Evolutionary conservation across 2,113 vertebrate genomes (phyloP).

Genomic region (Capreolus pygargus): DNA sequence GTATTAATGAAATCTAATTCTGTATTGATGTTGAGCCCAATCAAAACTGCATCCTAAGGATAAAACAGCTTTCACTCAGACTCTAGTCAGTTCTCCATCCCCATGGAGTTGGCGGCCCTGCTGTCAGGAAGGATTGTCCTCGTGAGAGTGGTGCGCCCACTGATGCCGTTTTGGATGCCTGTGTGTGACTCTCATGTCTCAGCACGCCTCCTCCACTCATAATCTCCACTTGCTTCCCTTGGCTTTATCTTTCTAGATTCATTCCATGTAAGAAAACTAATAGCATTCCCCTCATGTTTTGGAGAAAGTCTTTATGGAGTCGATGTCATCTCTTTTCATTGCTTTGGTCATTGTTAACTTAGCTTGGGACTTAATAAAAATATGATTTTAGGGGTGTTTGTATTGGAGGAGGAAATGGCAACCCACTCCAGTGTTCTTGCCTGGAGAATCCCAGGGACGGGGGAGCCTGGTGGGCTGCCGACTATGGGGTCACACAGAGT

Average conservation of each 20-base stretch:
- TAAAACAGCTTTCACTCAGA: not conserved
- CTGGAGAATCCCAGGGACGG: too few species aligned
- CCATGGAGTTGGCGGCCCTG: not conserved
- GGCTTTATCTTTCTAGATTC: not conserved
- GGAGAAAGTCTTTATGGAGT: not conserved
- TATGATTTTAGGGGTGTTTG: not conserved
- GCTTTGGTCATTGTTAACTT: not conserved
- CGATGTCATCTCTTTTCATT: not conserved
- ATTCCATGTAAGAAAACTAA: not conserved
- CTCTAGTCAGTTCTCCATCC: rapidly evolving
- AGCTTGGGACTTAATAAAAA: not conserved
- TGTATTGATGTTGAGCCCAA: not conserved
- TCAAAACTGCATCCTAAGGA: not conserved
- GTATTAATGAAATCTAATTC: not conserved
- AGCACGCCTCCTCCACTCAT: not conserved
- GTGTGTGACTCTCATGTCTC: not conserved
- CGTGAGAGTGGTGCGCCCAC: not conserved
- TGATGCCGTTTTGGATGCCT: not conserved
- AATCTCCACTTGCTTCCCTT: not conserved
- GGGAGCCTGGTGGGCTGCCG: too few species aligned
- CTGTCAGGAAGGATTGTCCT: not conserved
- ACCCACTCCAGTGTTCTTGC: too few species aligned
- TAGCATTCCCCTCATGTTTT: not conserved
- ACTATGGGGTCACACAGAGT: too few species aligned
- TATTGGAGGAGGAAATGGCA: too few species aligned